Evolutionary conservation across 2,797 vertebrate species (phyloP).

Genomic region (Halcyon chelicuti): DNA sequence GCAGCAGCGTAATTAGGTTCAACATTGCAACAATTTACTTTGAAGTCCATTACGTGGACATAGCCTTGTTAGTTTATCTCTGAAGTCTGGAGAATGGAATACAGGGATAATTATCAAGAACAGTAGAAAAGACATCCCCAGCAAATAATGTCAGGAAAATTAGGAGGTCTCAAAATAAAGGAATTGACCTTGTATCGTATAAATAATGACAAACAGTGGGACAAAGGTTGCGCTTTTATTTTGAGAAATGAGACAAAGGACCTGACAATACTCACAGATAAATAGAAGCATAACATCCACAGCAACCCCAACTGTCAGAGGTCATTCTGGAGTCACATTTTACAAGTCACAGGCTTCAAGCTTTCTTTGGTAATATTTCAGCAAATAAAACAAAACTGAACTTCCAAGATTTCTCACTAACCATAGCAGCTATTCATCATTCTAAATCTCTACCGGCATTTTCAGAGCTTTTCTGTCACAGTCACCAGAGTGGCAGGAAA

Average conservation of each 20-base stretch:
- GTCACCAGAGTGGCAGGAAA: conserved; percentile 60
- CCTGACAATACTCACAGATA: conserved; percentile 33
- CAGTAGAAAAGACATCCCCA: background rate
- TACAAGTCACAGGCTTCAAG: conserved; percentile 45
- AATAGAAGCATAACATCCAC: conserved; percentile 33
- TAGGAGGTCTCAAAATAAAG: conserved; percentile 23
- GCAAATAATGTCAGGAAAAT: conserved; percentile 47
- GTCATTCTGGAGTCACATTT: conserved; percentile 38
- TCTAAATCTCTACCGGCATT: conserved; percentile 64
- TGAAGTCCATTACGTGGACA: conserved; percentile 5
- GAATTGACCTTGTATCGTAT: background rate
- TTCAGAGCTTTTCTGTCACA: conserved; percentile 66
- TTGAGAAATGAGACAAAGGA: conserved; percentile 49
- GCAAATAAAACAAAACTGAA: conserved; percentile 64
- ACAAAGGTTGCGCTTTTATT: conserved; percentile 50
- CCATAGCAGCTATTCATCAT: conserved; percentile 65
- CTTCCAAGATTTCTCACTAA: conserved; percentile 57
- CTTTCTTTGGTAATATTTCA: conserved; percentile 50
- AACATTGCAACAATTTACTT: conserved; percentile 14
- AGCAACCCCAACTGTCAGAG: conserved; percentile 25
- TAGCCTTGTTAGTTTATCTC: conserved; percentile 13
- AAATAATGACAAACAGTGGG: conserved; percentile 47
- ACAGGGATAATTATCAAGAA: conserved; percentile 12
- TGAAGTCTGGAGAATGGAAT: conserved; percentile 21
- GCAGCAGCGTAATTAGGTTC: conserved; percentile 16